A percentile compares a stretch with the other conserved stretches of the same genome.
These are phyloP conservation scores for Melanotaenia nigrans DNA, from an alignment of 2,797 vertebrate genomes.

Conservation along the genomic window DNA sequence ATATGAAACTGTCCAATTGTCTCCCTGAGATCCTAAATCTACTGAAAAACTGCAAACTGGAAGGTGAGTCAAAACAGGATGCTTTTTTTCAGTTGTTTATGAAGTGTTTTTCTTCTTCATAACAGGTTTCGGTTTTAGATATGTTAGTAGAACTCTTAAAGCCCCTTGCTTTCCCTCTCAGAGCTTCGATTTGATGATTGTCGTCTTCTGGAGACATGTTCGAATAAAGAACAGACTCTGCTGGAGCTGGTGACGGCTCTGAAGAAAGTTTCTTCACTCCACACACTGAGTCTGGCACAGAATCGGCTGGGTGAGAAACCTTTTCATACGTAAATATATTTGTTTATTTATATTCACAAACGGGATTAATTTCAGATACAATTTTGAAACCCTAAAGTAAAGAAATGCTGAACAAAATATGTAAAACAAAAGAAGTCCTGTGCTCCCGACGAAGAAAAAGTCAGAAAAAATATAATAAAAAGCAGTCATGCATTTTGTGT, in stretches of 20 bases:
- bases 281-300: slow-evolving; percentile 86
- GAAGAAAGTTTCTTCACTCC: slow-evolving; percentile 84
- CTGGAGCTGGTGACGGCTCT: slow-evolving; percentile 83
- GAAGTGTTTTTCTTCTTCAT: background rate
- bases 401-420: background rate
- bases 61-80: slow-evolving; percentile 78
- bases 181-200: slow-evolving; percentile 90
- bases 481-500: background rate
- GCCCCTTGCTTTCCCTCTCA: slow-evolving; percentile 45
- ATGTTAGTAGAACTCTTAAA: background rate
- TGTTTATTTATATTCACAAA: background rate
- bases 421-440: background rate
- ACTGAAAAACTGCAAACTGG: slow-evolving; percentile 82
- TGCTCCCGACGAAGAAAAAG: background rate
- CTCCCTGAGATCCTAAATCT: slow-evolving; percentile 87
- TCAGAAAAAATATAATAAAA: background rate
- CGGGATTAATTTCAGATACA: background rate
- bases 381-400: background rate
- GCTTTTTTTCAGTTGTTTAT: background rate
- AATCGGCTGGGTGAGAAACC: slow-evolving; percentile 88
- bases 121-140: background rate
- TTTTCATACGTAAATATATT: background rate
- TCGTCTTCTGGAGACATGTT: slow-evolving; percentile 88
- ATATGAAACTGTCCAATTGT: slow-evolving; percentile 88
- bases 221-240: slow-evolving; percentile 78